Base-by-base conservation (phyloP, 2,797 vertebrate genomes). In the Coregonus ussuriensis region DNA sequence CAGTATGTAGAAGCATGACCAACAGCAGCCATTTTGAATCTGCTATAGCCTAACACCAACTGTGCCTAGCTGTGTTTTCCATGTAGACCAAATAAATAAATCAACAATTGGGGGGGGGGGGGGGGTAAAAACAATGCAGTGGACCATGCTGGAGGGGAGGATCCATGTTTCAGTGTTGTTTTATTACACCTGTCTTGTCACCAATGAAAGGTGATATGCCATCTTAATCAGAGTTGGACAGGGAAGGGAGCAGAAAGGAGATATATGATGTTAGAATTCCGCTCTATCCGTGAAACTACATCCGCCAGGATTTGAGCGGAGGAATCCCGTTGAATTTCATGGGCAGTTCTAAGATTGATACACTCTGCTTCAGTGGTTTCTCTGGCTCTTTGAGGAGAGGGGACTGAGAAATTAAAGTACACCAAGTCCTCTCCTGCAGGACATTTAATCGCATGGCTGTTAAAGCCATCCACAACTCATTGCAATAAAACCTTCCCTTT, bases 71-170 rank as follows among this genome's bases (percentile, higher is more conserved):
- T 47, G 41, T 47, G 18, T 47, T 7, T 21, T 69, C 18, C 83
- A 83, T 81, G 78, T 79, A 82, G 79, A 81, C 71, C 67, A 69
- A 75, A 86, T 79, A 66, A 82, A 82, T 72, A 71, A 35, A 63
- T 31, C 63, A 68, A 67, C 71, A 14, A 79, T 68, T 33, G 31
- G 31, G 2, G 31, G 31, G 31, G 31, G 1, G 25, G 25, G 41
- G 47, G 25, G 25, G 15, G 76, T 35, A 37, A n/a, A 70, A 33
- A 76, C 47, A 79, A 75, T 56, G 62, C 5, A 63, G 59, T 63
- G n/a, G 41, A 77, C 47, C 35, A 21, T 31, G 35, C 72, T 33
- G 69, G 6, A 4, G n/a, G 70, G 74, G 52, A 31, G 25, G 52
- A 15, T 65, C 59, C 72, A 68, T n/a, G 68, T 62, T 76, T 71